Percentiles rank a stretch among this genome's conserved stretches.
Evolutionary conservation across 2,797 vertebrate species (phyloP).

Genomic region (Onychomys leucogaster): DNA sequence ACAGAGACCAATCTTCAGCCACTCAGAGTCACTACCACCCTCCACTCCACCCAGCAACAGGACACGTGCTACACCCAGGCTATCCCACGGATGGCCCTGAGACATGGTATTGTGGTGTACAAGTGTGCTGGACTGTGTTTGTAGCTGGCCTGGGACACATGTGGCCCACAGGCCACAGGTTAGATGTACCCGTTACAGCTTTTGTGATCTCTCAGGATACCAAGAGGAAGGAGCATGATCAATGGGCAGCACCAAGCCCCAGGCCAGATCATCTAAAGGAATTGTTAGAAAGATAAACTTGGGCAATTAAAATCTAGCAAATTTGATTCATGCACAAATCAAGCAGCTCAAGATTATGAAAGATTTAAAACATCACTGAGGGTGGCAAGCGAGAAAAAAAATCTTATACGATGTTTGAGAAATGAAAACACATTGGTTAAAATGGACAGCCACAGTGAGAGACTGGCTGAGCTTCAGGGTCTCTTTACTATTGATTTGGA

Average conservation of each 20-base stretch:
- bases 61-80: accelerated
- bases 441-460: neutral
- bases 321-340: neutral
- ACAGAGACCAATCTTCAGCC: neutral
- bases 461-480: neutral
- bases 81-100: neutral
- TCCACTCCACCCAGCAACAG: neutral
- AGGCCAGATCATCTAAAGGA: neutral
- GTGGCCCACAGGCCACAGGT: neutral
- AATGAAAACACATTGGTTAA: neutral
- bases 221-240: neutral
- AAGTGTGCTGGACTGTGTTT: neutral
- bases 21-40: accelerated
- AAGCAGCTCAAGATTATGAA: neutral
- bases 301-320: neutral
- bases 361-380: neutral
- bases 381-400: neutral
- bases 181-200: neutral
- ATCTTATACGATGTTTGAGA: neutral
- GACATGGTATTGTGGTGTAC: no score
- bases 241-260: neutral
- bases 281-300: neutral
- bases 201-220: neutral
- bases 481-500: neutral
- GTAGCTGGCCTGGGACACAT: neutral